phyloP scores from a whole-genome alignment of 2,113 vertebrate species.

The Bujurquina vittata region DNA sequence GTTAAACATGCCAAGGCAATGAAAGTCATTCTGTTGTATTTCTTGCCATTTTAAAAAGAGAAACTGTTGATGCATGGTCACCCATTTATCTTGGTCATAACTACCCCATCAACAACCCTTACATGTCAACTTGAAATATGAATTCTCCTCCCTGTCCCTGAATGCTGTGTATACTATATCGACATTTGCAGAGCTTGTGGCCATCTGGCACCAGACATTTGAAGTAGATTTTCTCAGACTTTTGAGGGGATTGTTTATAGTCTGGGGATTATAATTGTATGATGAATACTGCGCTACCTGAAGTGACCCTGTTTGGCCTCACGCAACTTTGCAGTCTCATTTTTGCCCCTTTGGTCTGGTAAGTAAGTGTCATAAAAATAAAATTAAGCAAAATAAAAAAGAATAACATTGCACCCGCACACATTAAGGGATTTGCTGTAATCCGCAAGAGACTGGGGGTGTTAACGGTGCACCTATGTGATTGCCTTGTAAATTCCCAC shows the following conservation, averaged over 20 bases:
- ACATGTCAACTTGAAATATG: conserved; percentile 72
- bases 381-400: neutral
- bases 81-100: conserved; percentile 70
- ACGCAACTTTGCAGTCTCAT: conserved; percentile 58
- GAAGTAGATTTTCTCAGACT: conserved; percentile 61
- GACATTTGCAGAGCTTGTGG: conserved; percentile 52
- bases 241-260: conserved; percentile 43
- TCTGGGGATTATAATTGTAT: conserved; percentile 53
- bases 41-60: conserved; percentile 31
- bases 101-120: conserved; percentile 64
- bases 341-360: conserved; percentile 45
- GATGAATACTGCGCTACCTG: conserved; percentile 53
- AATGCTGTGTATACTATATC: conserved; percentile 54
- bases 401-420: conserved; percentile 20
- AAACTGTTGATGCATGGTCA: conserved; percentile 47
- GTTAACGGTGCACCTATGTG: conserved; percentile 47
- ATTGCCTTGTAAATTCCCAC: conserved; percentile 50
- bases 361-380: conserved; percentile 60
- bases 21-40: conserved; percentile 27
- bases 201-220: conserved; percentile 47
- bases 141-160: conserved; percentile 64
- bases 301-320: conserved; percentile 53
- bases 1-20: conserved; percentile 5
- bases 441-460: conserved; percentile 23
- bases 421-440: conserved; percentile 50